A percentile compares a stretch with the other conserved stretches of the same genome.
Evolutionary conservation across 2,797 vertebrate species (phyloP).

Genomic region (Acrossocheilus fasciatus): DNA sequence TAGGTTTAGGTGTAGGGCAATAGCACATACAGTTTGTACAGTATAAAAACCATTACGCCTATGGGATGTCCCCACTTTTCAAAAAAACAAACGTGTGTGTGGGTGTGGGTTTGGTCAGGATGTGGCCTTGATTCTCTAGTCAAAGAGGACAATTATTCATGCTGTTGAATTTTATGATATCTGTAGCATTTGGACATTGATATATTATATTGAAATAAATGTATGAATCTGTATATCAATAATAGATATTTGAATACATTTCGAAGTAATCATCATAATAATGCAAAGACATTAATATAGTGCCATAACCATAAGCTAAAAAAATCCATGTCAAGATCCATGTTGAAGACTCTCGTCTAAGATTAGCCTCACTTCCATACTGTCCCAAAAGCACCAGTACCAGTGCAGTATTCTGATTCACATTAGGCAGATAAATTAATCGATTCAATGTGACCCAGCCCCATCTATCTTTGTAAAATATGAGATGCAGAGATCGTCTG

Average conservation of each 20-base stretch:
- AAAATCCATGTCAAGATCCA: not conserved
- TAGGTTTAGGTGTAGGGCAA: no score
- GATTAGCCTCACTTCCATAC: not conserved
- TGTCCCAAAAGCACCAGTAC: not conserved
- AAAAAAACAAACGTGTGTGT: no score
- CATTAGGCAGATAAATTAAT: conserved; percentile 22
- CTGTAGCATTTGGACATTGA: not conserved
- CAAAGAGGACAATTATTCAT: not conserved
- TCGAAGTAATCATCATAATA: not conserved
- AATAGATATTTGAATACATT: not conserved
- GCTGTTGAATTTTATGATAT: not conserved
- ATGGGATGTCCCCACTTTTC: no score
- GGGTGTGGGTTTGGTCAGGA: not conserved
- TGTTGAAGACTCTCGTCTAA: not conserved
- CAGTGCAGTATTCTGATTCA: conserved; percentile 20
- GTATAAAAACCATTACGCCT: no score
- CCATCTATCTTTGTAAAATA: conserved; percentile 31
- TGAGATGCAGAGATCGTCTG: conserved; percentile 3
- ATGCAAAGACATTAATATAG: not conserved
- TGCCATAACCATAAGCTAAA: not conserved
- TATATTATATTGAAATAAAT: not conserved
- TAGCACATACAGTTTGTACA: no score
- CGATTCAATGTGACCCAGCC: conserved; percentile 23
- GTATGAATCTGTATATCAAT: not conserved
- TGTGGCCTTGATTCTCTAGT: not conserved